phyloP scores from a whole-genome alignment of 2,797 vertebrate genomes.

The Poecilia gillii region DNA sequence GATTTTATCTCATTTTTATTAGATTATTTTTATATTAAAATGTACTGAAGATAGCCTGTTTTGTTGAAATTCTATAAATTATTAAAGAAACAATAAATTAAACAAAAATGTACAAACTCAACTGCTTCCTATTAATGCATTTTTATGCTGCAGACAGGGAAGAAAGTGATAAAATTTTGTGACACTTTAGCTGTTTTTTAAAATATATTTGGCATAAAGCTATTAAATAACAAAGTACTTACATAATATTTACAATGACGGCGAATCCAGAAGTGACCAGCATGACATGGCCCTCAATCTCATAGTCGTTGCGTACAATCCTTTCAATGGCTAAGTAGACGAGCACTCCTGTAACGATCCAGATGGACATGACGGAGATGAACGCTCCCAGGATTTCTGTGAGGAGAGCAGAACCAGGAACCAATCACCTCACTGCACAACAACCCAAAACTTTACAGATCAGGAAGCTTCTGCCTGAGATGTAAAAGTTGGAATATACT shows the following conservation, averaged over 20 bases:
- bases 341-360: slow-evolving; percentile 91
- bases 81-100: neutral
- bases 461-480: neutral
- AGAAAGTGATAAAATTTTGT: neutral
- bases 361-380: slow-evolving; percentile 93
- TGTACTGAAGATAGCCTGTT: neutral
- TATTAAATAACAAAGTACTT: slow-evolving; percentile 36
- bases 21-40: neutral
- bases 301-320: slow-evolving; percentile 91
- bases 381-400: slow-evolving; percentile 93
- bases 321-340: slow-evolving; percentile 92
- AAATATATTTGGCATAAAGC: neutral
- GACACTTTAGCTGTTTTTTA: neutral
- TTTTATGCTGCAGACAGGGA: neutral
- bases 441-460: slow-evolving; percentile 1
- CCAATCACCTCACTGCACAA: neutral
- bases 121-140: neutral
- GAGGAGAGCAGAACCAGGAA: neutral
- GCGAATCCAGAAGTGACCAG: slow-evolving; percentile 90
- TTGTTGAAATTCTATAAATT: neutral
- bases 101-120: neutral
- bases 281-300: slow-evolving; percentile 93
- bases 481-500: neutral
- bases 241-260: slow-evolving; percentile 92
- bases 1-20: neutral